Evolutionary conservation across 2,113 vertebrate species (phyloP).

Genomic region (Tinamus guttatus): DNA sequence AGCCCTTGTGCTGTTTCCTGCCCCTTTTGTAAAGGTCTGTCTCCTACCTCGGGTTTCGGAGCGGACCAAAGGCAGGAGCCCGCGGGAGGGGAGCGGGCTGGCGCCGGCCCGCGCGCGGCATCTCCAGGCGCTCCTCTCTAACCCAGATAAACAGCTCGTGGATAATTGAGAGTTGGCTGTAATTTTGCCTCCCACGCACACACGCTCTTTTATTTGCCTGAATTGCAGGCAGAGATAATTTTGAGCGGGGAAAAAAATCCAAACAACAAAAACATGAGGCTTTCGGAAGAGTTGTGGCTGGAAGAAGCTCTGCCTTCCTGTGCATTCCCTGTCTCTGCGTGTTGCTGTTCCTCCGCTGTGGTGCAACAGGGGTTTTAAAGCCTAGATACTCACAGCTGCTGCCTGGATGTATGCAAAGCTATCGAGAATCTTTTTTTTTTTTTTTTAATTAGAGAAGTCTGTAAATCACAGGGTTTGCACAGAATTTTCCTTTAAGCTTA

Average conservation of each 20-base stretch:
- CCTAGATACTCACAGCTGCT: background rate
- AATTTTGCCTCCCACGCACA: constrained; percentile 37
- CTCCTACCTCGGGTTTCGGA: too few relatives aligned
- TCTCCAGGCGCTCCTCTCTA: background rate
- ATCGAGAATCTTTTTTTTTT: background rate
- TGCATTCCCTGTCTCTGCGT: background rate
- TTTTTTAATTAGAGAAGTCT: background rate
- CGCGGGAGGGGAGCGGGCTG: too few relatives aligned
- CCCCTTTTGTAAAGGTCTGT: too few relatives aligned
- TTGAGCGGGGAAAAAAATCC: background rate
- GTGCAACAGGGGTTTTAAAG: background rate
- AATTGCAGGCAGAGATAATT: constrained; percentile 24
- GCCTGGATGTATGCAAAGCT: too few relatives aligned
- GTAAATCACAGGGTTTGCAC: background rate
- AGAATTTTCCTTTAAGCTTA: background rate
- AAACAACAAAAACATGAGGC: background rate
- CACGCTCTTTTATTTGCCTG: constrained; percentile 37
- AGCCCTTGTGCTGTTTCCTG: background rate
- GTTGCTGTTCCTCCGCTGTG: background rate
- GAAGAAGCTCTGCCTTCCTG: background rate
- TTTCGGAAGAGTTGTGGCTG: background rate
- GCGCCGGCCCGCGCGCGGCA: background rate
- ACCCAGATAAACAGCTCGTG: constrained; percentile 63
- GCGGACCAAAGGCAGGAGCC: too few relatives aligned
- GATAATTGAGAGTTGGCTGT: constrained; percentile 37